Base-by-base conservation (phyloP, 2,888 invertebrate species). In the Caenorhabditis zanzibari region DNA sequence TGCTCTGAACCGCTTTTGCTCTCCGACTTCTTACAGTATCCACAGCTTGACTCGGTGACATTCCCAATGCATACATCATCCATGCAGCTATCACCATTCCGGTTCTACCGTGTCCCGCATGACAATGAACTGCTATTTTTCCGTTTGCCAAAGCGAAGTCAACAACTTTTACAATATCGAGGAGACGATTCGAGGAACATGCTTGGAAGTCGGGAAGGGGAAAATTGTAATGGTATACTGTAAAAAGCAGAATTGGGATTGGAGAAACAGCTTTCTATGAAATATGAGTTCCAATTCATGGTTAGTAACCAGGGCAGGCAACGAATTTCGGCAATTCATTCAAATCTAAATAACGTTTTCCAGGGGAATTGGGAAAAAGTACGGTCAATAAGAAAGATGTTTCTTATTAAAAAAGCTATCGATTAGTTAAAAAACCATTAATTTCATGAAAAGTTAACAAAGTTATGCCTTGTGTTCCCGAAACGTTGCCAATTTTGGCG, bases 161-260 rank as follows among this genome's bases (percentile, higher is more conserved):
- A 91, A 96, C 94, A 10, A 96, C 96, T 93, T 96, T 96, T n/a
- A 96, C 95, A 95, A 96, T 96, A 92, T 96, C 96, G 86, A 96
- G 93, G n/a, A 96, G 94, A 7, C 95, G 95, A 58, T 94, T 94
- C 88, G 96, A 93, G 3, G 95, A 95, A 0, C 96, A 95, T 79
- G 96, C 95, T 0, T 96, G 96, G 93, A 96, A 96, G 93, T 96
- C 96, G 47, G 95, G 95, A 95, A 94, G 96, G 2, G 95, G 95
- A 92, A 96, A 96, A 93, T 96, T 96, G 94, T 96, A 96, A 93
- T 96, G 96, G 93, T 95, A 96, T 85, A 96, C 96, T 96, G 77
- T 38, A 86, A 84, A 49, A 64, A 58, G 5, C 1, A 10, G n/a
- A 26, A 49, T 5, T 26, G 4, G 7, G 32, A 26, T n/a, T n/a